Evolutionary conservation across 1,140 invertebrate genomes (phyloP), one percentile per base, ranked within the genome.

Genomic region (Cotesia vestalis): DNA sequence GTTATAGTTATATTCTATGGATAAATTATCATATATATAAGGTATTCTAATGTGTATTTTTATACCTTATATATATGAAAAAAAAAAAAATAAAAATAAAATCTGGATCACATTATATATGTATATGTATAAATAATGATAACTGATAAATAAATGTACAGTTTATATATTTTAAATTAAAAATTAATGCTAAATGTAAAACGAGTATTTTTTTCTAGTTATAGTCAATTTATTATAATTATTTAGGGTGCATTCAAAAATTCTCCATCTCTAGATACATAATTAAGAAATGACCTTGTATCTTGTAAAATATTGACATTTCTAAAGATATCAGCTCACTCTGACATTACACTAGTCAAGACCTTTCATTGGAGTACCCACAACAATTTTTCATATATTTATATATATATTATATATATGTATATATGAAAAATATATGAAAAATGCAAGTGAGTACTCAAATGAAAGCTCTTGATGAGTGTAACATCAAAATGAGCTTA

Each of bases 111-210:
- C 57, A 46, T 46, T 46, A 46, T 46, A 46, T 46, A 46, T 46
- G 40, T 20, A 68, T 68, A 81, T 79, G 79, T 78, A 80, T 81
- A 78, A 68, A 76, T 78, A 80, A 46, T 46, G 40, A 46, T 46
- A 46, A 46, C 0, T 46, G 40, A 46, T 46, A 46, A 46, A 85
- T 84, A 84, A 78, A 82, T 85, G 83, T 85, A 85, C 83, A 86
- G 85, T 86, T 86, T 86, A 86, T 86, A 86, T 85, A 86, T 86
- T 86, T 87, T 86, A 86, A 87, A 87, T 87, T 87, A 86, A 86
- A 87, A 85, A 85, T 84, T 85, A 84, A 85, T 82, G 79, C 82
- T 46, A 81, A 81, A 79, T 74, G 76, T 76, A 77, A 20, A 14
- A 40, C 11, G 17, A 36, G 6, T 57, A 59, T 53, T 72, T 36